Base-by-base conservation (phyloP, 1,140 invertebrate genomes). In the Holcopasites calliopsidis region DNA sequence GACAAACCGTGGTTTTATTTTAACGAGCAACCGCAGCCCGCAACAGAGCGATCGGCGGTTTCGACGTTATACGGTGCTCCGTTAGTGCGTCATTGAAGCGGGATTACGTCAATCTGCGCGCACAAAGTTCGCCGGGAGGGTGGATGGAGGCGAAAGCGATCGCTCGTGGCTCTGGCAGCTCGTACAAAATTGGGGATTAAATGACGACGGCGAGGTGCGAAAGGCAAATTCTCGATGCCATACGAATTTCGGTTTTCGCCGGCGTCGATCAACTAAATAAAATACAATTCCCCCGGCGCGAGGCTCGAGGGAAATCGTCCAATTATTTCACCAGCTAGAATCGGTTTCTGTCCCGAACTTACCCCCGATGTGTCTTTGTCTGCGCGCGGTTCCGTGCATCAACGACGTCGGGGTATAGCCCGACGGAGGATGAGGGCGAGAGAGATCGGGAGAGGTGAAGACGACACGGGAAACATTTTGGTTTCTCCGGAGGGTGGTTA, bases 321-420 rank as follows among this genome's bases (percentile, higher is more conserved):
- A 80, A 42, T 84, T 84, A 85, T 86, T 86, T 79, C 77, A 82
- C 85, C 74, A 75, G 76, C 72, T 76, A 82, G 80, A 84, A 88
- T 88, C 84, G 79, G 76, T 87, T 85, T 88, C 73, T 87, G 87
- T 83, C 87, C 18, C 21, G 5, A 6, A 16, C 26, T 38, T 40
- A 47, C 60, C n/a, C 28, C 21, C 3, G 62, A 50, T 65, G 35
- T 47, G 4, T 42, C 11, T 54, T 40, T 23, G 28, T 33, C 26
- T 44, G 11, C 35, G 26, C 11, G 1, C 23, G 10, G 21, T 16
- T 35, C 38, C 23, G 21, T 16, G 33, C 69, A 54, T 35, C 7
- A 55, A 58, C 38, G 40, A 47, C 28, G n/a, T 3, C 13, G 13
- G 23, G 31, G 23, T 2, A 33, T 5, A 26, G 8, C 18, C 40